These are phyloP conservation scores for Graptemys geographica DNA, from an alignment of 2,797 vertebrate species.

Conservation along the genomic window DNA sequence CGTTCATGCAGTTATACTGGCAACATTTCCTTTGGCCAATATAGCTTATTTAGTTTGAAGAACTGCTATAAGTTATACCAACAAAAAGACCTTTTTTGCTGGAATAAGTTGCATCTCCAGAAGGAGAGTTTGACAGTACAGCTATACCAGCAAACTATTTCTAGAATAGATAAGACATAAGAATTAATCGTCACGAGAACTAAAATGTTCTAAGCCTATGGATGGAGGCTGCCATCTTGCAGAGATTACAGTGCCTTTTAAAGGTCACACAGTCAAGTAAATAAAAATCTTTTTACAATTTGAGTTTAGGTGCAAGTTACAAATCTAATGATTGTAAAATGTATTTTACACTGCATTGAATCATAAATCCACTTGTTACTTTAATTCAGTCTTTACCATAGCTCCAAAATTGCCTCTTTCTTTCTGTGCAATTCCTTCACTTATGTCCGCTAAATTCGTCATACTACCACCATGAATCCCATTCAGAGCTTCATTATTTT, in stretches of 20 bases:
- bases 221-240: neutral
- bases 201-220: neutral
- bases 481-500: slow-evolving; percentile 89
- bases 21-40: neutral
- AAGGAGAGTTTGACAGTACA: neutral
- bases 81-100: neutral
- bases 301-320: neutral
- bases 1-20: neutral
- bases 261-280: neutral
- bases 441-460: slow-evolving; percentile 91
- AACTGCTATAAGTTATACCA: neutral
- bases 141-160: neutral
- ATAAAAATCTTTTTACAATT: neutral
- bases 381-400: slow-evolving; percentile 82
- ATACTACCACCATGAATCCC: slow-evolving; percentile 89
- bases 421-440: slow-evolving; percentile 85
- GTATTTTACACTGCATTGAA: neutral
- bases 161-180: neutral
- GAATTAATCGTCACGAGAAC: neutral
- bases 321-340: neutral
- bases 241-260: neutral
- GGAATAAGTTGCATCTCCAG: neutral
- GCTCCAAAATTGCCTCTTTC: slow-evolving; percentile 87
- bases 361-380: neutral
- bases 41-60: neutral